Conservation (phyloP, 2,113 vertebrate genomes). For the Mobula hypostoma region DNA sequence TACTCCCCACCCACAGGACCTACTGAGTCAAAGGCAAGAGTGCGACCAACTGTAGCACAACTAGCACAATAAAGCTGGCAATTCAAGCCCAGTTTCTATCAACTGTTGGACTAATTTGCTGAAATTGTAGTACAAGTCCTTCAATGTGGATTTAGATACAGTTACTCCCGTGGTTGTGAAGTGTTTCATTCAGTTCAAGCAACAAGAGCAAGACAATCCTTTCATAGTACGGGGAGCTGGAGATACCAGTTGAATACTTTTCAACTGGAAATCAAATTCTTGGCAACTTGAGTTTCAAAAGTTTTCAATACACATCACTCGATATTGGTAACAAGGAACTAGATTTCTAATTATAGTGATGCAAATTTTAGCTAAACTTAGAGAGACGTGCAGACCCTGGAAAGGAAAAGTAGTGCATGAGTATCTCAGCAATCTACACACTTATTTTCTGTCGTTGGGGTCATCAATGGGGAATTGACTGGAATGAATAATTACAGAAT, state of each 20-base stretch:
- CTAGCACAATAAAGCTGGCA: background rate
- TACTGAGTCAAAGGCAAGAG: no score
- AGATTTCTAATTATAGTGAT: background rate
- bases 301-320: background rate
- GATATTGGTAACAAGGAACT: background rate
- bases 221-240: background rate
- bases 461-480: background rate
- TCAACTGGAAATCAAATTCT: background rate
- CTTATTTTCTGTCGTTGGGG: background rate
- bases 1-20: no score
- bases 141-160: background rate
- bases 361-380: background rate
- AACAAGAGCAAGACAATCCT: background rate
- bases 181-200: background rate
- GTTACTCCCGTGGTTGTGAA: background rate
- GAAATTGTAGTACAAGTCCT: background rate
- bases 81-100: background rate
- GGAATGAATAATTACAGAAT: background rate
- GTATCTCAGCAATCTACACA: background rate
- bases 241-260: background rate
- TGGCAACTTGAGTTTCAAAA: background rate
- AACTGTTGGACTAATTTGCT: background rate
- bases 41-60: no score
- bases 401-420: background rate
- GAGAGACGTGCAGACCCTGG: background rate